Evolutionary conservation across 2,797 vertebrate genomes (phyloP).

Genomic region (Siniperca scherzeri): DNA sequence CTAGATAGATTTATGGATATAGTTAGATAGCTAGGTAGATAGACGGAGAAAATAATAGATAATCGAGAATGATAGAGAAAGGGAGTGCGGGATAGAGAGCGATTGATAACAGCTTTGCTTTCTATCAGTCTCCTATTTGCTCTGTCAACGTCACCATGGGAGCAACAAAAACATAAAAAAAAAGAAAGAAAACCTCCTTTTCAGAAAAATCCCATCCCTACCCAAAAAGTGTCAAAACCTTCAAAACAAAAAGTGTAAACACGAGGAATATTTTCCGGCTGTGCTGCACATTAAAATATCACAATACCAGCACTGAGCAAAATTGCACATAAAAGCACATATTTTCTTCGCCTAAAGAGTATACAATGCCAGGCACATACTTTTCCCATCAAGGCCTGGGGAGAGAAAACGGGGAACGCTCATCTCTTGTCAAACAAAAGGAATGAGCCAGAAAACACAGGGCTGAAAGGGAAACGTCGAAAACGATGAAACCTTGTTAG

Average conservation of each 20-base stretch:
- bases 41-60: slow-evolving; percentile 13
- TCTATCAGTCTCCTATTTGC: slow-evolving; percentile 69
- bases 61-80: slow-evolving; percentile 16
- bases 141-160: slow-evolving; percentile 32
- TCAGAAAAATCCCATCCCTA: slow-evolving; percentile 4
- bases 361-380: slow-evolving; percentile 68
- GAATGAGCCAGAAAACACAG: slow-evolving; percentile 64
- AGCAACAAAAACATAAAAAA: slow-evolving; percentile 11
- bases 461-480: slow-evolving; percentile 66
- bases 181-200: background rate
- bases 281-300: slow-evolving; percentile 64
- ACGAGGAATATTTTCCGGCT: slow-evolving; percentile 51
- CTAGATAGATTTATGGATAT: slow-evolving; percentile 28
- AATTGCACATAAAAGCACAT: slow-evolving; percentile 59
- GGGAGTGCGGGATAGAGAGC: background rate
- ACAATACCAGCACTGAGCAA: slow-evolving; percentile 44
- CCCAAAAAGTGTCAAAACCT: slow-evolving; percentile 58
- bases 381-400: slow-evolving; percentile 69
- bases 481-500: slow-evolving; percentile 70
- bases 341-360: slow-evolving; percentile 58
- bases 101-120: slow-evolving; percentile 45
- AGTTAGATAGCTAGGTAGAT: slow-evolving; percentile 28
- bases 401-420: slow-evolving; percentile 40
- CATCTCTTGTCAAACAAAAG: slow-evolving; percentile 75
- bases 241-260: slow-evolving; percentile 67